Conservation (phyloP, 2,113 vertebrate species). For the Chaenocephalus aceratus region DNA sequence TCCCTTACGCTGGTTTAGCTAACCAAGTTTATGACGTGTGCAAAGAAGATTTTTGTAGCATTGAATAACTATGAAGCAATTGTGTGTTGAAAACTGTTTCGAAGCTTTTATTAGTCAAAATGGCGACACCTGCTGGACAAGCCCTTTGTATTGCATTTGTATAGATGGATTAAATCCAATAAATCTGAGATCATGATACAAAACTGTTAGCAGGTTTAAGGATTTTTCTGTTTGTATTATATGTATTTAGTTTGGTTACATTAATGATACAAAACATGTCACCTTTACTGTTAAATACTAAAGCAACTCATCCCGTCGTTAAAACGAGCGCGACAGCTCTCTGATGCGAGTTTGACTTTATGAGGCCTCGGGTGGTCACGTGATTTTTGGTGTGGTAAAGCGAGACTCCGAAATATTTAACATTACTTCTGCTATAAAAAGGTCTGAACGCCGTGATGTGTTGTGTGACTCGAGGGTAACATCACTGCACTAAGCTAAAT, state of each 20-base stretch:
- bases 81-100: slow-evolving; percentile 9
- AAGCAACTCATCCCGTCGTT: background rate
- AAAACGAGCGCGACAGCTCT: background rate
- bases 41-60: background rate
- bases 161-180: slow-evolving; percentile 2
- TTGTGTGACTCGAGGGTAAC: background rate
- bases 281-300: background rate
- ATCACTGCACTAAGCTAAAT: slow-evolving; percentile 37
- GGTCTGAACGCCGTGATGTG: background rate
- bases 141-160: background rate
- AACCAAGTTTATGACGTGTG: background rate
- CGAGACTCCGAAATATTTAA: background rate
- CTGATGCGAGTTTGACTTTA: background rate
- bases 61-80: background rate
- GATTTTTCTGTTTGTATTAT: background rate
- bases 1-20: slow-evolving; percentile 50
- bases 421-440: background rate
- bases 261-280: rapidly evolving
- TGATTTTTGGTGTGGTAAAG: background rate
- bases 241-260: background rate
- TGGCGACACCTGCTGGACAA: slow-evolving; percentile 33
- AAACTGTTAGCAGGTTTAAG: background rate
- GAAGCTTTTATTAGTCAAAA: background rate
- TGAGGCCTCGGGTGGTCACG: slow-evolving; percentile 6
- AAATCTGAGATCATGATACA: background rate